Percentiles rank a stretch among this genome's conserved stretches.
These are phyloP conservation scores for Ammodytes dubius DNA, from an alignment of 2,113 vertebrate species.

Conservation along the genomic window DNA sequence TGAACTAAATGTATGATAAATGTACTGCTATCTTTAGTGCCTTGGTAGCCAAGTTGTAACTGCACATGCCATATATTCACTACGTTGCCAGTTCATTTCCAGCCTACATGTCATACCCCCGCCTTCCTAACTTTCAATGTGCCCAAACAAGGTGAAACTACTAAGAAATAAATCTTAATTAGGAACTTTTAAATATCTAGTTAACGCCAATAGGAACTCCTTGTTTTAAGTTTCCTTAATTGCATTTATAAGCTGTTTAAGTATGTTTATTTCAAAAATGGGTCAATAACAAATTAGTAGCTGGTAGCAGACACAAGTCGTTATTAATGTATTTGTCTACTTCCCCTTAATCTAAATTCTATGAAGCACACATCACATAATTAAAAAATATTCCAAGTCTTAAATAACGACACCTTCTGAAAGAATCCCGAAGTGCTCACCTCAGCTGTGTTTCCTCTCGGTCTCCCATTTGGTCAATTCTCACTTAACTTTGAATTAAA, in stretches of 20 bases:
- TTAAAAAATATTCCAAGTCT: not conserved
- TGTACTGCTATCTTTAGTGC: too few relatives aligned
- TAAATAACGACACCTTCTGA: not conserved
- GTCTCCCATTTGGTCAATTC: conserved; percentile 11
- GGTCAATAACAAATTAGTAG: not conserved
- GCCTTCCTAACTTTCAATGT: too few relatives aligned
- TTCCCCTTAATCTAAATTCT: not conserved
- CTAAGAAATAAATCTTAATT: too few relatives aligned
- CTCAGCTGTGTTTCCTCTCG: conserved; percentile 13
- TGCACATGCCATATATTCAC: too few relatives aligned
- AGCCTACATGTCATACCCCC: too few relatives aligned
- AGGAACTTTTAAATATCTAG: not conserved
- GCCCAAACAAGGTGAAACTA: too few relatives aligned
- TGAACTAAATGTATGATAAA: not conserved
- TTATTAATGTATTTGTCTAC: too few relatives aligned
- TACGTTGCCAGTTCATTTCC: too few relatives aligned
- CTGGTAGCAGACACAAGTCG: not conserved
- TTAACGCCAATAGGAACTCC: not conserved
- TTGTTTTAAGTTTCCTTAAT: not conserved
- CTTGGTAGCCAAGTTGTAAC: too few relatives aligned
- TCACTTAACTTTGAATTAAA: conserved; percentile 55
- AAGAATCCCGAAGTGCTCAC: conserved; percentile 1
- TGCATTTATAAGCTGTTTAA: not conserved
- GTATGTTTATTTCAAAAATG: not conserved
- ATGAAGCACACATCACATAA: not conserved